Base-by-base conservation (phyloP, 30 jellyfish, hydroid and myxozoan genomes). In the Clytia hemisphaerica region DNA sequence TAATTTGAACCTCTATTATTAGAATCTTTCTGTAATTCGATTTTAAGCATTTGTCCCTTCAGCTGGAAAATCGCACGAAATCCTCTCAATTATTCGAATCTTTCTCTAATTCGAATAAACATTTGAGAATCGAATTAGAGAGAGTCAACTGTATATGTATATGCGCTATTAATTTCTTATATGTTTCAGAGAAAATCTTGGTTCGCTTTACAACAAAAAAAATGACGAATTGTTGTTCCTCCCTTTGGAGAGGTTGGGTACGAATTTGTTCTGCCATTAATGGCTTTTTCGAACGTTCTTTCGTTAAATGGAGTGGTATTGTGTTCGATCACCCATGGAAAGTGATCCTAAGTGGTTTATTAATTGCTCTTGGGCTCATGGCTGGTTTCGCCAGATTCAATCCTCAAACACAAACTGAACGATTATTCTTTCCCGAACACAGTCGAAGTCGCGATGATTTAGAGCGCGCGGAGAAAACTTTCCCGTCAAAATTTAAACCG, bases 321-420 rank as follows among this genome's bases (percentile, higher is more conserved):
- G 76, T 83, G 1, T 84, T 78, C 34, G 49, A 38, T 10, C 33
- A 74, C 61, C 90, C 90, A 12, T 2, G 33, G 6, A 45, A 61
- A 31, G 74, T 83, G 4, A 51, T 83, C 16, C 79, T 51, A 1
- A 2, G 58, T 2, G 53, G 90, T 6, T 25, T 83, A 5, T 46
- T 83, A 5, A 21, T 73, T 25, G 84, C 72, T 32, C 81, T 84
- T 6, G 79, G 32, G 6, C 79, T 85, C 40, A 61, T 84, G 2
- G 42, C 84, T 4, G 95, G 95, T 3, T 46, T 85, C 40, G 77
- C 46, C 36, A 53, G 54, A 26, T 50, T 69, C 68, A 72, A 77
- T 30, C 61, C 64, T 78, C 93, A 85, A 68, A 72, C 35, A 61
- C 82, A 85, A 3, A 67, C 83, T 29, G 95, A 85, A 51, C 50